Evolutionary conservation across 2,797 vertebrate species (phyloP).

Genomic region (Fistularia tabacaria): DNA sequence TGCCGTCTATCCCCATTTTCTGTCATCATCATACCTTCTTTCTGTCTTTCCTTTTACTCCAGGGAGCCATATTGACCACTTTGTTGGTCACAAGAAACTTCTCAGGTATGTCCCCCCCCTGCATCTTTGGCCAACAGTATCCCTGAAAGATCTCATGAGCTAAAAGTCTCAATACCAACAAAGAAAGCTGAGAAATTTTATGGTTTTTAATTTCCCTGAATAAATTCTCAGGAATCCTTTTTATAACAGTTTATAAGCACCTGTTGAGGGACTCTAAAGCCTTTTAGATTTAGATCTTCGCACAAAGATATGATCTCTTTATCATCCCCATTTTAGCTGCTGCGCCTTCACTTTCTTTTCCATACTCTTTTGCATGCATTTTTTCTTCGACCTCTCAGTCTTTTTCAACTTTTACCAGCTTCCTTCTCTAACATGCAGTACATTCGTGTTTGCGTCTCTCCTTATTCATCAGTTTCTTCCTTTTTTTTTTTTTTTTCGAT

Average conservation of each 20-base stretch:
- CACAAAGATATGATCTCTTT: conserved; percentile 19
- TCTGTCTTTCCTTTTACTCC: conserved; percentile 57
- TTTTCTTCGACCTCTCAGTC: conserved; percentile 42
- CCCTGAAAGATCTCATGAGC: conserved; percentile 12
- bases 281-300: conserved; percentile 1
- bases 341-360: conserved; percentile 26
- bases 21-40: conserved; percentile 30
- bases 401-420: conserved; percentile 25
- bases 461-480: conserved; percentile 54
- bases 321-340: conserved; percentile 24
- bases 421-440: conserved; percentile 9
- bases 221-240: conserved; percentile 3
- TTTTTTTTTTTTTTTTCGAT: conserved; percentile 52
- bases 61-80: conserved; percentile 99
- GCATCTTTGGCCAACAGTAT: conserved; percentile 12
- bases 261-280: too few species aligned
- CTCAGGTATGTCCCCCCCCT: conserved; percentile 85
- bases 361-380: conserved; percentile 52
- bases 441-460: conserved; percentile 44
- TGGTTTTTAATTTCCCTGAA: conserved; percentile 1
- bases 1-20: conserved; percentile 30
- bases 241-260: too few species aligned
- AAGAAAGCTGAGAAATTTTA: too few species aligned
- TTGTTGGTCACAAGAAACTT: conserved; percentile 99
- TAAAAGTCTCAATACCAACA: conserved; percentile 3